Base-by-base conservation (phyloP, 2,797 vertebrate genomes). In the Myripristis jacobus region DNA sequence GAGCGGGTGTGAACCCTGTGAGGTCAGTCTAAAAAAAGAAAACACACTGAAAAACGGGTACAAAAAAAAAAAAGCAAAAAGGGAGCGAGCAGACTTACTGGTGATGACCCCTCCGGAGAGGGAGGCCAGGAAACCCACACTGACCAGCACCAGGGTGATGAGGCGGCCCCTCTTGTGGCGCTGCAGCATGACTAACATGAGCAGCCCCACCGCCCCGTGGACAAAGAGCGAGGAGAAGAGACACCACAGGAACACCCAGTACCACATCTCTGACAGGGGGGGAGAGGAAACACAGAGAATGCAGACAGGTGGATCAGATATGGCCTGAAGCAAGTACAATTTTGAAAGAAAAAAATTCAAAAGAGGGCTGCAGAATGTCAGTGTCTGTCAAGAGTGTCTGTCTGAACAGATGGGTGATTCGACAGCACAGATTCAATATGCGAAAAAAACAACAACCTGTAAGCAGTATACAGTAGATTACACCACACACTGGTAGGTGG, bases 221-320 rank as follows among this genome's bases (percentile, higher is more conserved):
- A 98, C 93, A 70, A 99, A 95, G 86, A 99, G 95, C 63, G 97
- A 99, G 70, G 97, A 98, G 95, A 99, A 99, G 84, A 99, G 96
- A 84, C 96, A 96, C 97, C 98, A 99, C 68, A 99, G 97, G 94
- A 99, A 99, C 89, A 99, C 95, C 96, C 97, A 99, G 94, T 99
- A 98, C 97, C 98, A 99, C 93, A 94, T 94, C 85, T 94, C 93
- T 94, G 87, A 41, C 1, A 1, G 60, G 48, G 46, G 38, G 34
- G 29, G 19, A n/a, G 7, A 79, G 9, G 55, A 6, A 48, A 56
- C 38, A 70, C 25, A 79, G 21, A 18, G 55, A 25, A 58, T 18
- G 10, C n/a, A 36, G 19, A 52, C 47, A 53, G 16, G 21, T 44
- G 0, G 5, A 50, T 64, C 57, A 61, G 29, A 73, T 1, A 69